A percentile compares a stretch with the other conserved stretches of the same genome.
Evolutionary conservation across 2,797 vertebrate species (phyloP).

Genomic region (Myripristis jacobus): DNA sequence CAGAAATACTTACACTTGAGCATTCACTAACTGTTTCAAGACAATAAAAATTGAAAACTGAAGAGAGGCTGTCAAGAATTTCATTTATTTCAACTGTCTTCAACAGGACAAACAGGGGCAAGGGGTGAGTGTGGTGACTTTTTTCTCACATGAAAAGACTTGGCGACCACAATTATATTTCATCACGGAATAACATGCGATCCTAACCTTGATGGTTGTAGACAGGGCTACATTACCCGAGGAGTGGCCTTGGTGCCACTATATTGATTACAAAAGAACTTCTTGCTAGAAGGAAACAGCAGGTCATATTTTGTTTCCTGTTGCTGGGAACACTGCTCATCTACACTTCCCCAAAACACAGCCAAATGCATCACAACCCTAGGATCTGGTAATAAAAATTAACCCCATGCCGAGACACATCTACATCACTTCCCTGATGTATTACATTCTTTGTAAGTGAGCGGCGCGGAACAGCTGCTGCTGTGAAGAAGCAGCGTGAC

Average conservation of each 20-base stretch:
- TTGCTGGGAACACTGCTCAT: conserved; percentile 12
- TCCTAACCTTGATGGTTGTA: neutral
- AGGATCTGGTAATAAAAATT: conserved; percentile 19
- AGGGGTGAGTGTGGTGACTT: too few relatives aligned
- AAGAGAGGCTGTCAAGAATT: too few relatives aligned
- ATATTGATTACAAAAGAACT: conserved; percentile 25
- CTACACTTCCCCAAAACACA: neutral
- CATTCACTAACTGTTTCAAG: conserved; percentile 1
- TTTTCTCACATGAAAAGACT: too few relatives aligned
- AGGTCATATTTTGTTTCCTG: conserved; percentile 37
- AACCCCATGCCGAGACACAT: conserved; percentile 49
- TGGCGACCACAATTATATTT: neutral
- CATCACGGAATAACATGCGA: neutral
- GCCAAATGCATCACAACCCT: conserved; percentile 15
- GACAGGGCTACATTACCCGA: neutral
- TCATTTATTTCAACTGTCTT: too few relatives aligned
- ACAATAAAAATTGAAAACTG: neutral
- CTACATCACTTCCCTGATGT: conserved; percentile 43
- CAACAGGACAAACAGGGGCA: too few relatives aligned
- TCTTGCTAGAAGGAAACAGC: conserved; percentile 19
- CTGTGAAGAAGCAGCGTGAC: conserved; percentile 57
- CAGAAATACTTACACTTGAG: neutral
- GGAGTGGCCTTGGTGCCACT: neutral
- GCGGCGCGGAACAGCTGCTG: conserved; percentile 33
- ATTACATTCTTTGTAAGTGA: conserved; percentile 50